Base-by-base conservation (phyloP, 2,888 invertebrate genomes). In the Pyrocoelia pectoralis region DNA sequence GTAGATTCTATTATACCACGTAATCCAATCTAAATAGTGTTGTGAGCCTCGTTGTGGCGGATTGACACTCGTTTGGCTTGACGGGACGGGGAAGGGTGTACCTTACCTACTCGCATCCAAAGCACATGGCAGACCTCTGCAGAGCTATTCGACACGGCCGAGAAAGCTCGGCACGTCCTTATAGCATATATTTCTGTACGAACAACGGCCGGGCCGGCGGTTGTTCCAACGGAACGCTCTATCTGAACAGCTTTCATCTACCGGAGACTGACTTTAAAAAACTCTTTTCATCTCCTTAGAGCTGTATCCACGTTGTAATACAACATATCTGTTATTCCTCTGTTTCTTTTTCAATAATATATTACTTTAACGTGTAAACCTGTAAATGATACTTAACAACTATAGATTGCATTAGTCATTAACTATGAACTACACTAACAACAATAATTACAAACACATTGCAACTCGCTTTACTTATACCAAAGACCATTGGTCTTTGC, bases 291-390 rank as follows among this genome's bases (percentile, higher is more conserved):
- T 79, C 78, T 71, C 70, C 69, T 71, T 70, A 70, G 69, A 68
- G 66, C 67, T 69, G 66, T 77, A 76, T 77, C 71, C 75, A 74
- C 74, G 74, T 76, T 79, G 79, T 79, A 79, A 77, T 79, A 79
- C 78, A 79, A 79, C 78, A 74, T 78, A 79, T 79, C 77, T 77
- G 77, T 79, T 79, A 79, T 79, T 77, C 75, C 77, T 77, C 76
- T 76, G 74, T 74, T 73, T 75, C 74, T 64, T 74, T 74, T 74
- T 75, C 70, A 72, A 74, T 74, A 73, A 68, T 63, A 68, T 66
- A 66, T 66, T 57, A 55, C 63, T 49, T 56, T 51, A 53, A 38
- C 63, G 59, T 63, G 66, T 61, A 61, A 66, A 66, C 59, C 54
- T 66, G 66, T 58, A 65, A 65, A 65, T 61, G 61, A 65, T 55